These are phyloP conservation scores for Sciurus niger DNA, from an alignment of 2,113 vertebrate species.

Conservation along the genomic window DNA sequence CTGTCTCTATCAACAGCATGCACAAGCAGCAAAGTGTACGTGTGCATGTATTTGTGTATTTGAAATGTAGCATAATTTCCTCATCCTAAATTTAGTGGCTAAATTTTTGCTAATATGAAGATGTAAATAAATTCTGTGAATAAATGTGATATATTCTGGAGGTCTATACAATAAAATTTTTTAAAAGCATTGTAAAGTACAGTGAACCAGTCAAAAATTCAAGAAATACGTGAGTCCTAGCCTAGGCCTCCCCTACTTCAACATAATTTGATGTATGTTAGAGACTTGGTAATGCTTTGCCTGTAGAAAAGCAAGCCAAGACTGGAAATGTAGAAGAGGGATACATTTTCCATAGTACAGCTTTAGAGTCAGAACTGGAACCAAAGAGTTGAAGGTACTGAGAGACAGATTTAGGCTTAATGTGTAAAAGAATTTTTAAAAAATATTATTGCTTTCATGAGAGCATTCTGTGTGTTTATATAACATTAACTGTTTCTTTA, in stretches of 20 bases:
- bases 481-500: background rate
- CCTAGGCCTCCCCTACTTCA: background rate
- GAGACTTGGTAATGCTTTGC: background rate
- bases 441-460: background rate
- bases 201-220: background rate
- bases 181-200: background rate
- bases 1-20: background rate
- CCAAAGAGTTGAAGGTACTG: background rate
- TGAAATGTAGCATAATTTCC: background rate
- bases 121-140: background rate
- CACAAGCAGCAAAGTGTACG: background rate
- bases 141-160: background rate
- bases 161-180: background rate
- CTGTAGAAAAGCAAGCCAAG: background rate
- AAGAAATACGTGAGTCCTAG: background rate
- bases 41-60: background rate
- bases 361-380: background rate
- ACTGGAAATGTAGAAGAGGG: background rate
- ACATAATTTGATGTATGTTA: background rate
- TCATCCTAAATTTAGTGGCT: background rate
- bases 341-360: background rate
- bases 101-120: conserved; percentile 29
- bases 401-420: background rate
- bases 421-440: background rate
- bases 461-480: background rate